A percentile compares a stretch with the other conserved stretches of the same genome.
phyloP scores from a whole-genome alignment of 2,797 vertebrate genomes.

The Myripristis jacobus region DNA sequence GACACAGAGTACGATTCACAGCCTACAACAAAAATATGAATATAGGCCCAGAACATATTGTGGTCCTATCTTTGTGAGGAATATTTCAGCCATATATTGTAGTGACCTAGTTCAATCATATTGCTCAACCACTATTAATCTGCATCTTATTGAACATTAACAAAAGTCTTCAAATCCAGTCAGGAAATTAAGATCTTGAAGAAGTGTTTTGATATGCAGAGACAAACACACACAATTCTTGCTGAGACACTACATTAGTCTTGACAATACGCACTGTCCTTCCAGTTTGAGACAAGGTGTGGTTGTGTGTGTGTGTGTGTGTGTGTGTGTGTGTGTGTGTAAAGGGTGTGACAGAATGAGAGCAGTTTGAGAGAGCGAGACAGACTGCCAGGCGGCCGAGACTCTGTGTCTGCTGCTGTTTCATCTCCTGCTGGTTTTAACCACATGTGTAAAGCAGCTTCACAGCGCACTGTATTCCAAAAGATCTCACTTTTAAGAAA shows the following conservation, averaged over 20 bases:
- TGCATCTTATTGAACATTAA: too few species aligned
- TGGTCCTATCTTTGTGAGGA: too few species aligned
- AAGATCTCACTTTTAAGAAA: neutral
- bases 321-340: neutral
- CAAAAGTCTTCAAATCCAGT: too few species aligned
- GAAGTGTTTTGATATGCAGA: neutral
- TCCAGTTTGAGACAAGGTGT: neutral
- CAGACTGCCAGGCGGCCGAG: neutral
- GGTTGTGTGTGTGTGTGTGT: neutral
- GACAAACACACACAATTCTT: neutral
- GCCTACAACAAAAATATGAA: too few species aligned
- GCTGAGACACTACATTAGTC: too few species aligned
- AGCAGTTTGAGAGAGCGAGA: slow-evolving; percentile 39
- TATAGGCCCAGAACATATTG: too few species aligned
- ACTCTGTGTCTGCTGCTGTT: slow-evolving; percentile 24
- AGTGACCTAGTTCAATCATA: too few species aligned
- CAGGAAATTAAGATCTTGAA: too few species aligned
- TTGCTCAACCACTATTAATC: too few species aligned
- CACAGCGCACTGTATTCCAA: slow-evolving; percentile 6
- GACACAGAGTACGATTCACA: too few species aligned
- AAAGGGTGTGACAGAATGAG: slow-evolving; percentile 63
- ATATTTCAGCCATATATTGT: too few species aligned
- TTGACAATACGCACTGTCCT: too few species aligned
- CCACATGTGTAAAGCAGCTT: neutral
- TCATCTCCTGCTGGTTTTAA: slow-evolving; percentile 42